Base-by-base conservation (phyloP, 30 jellyfish, hydroid and myxozoan species). In the Nemopilema nomurai region DNA sequence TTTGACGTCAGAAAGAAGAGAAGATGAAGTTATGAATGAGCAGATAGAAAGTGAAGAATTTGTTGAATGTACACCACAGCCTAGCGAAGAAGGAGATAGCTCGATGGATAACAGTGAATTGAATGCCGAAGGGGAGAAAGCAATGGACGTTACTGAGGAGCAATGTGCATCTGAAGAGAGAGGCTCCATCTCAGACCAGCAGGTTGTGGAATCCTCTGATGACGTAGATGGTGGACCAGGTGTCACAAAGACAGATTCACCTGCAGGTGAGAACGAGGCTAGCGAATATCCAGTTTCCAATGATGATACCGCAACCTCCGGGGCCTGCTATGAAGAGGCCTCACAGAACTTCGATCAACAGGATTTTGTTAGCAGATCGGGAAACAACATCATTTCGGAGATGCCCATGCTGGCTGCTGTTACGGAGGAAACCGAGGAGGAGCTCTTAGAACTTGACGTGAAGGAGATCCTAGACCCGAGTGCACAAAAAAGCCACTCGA, bases 401-500 rank as follows among this genome's bases (percentile, higher is more conserved):
- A 26, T 51, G 62, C 83, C 90, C 64, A 52, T 63, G 74, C 87
- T 92, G 50, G 83, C 93, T 22, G 93, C 98, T 16, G 98, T 92
- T 19, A 81, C 95, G 21, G 98, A 92, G 67, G 98, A 92, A 67
- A 92, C 98, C 13, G 98, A 92, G 84, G 98, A 92, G 85, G 98
- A 92, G 67, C 92, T 92, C 8, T 62, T 88, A 24, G 98, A 82
- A 63, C 71, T 84, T 70, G 87, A 84, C 21, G 81, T 33, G 17
- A 84, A 74, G 29, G 91, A 62, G n/a, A 87, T 20, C 19, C 50
- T 71, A 1, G 88, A 49, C 26, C 53, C 50, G 20, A 62, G 28
- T 24, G 69, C 80, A 20, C 73, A 66, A 6, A 83, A 80, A 24
- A 84, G 95, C 28, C 96, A 71, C 72, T 71, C 93, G 23, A 62